Evolutionary conservation across 2,888 invertebrate species (phyloP).

Genomic region (Sturmia bella): DNA sequence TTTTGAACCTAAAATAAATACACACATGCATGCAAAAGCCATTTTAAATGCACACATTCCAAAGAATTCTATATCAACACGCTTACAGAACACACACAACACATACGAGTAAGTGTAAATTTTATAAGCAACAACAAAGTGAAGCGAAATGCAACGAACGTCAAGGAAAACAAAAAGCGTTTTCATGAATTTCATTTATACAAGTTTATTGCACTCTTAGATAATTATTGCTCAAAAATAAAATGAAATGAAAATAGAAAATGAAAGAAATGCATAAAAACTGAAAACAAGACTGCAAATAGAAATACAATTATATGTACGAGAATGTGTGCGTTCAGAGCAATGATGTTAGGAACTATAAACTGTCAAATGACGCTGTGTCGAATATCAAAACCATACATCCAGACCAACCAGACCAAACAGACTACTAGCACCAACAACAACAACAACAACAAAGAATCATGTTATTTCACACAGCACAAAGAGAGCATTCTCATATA

Average conservation of each 20-base stretch:
- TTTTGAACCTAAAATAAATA: background rate
- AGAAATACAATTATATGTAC: constrained; percentile 32
- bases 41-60: too few species aligned
- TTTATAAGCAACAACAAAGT: background rate
- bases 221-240: constrained; percentile 45
- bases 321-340: constrained; percentile 33
- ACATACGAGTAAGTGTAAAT: too few species aligned
- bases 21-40: background rate
- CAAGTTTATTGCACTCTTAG: constrained; percentile 62
- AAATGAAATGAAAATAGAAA: background rate
- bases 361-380: constrained; percentile 15
- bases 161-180: constrained; percentile 7
- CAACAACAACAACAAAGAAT: constrained; percentile 10
- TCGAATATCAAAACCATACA: background rate
- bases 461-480: background rate
- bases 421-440: too few species aligned
- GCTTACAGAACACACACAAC: too few species aligned
- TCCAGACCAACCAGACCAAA: too few species aligned
- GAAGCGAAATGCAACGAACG: background rate
- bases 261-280: background rate
- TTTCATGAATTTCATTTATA: constrained; percentile 61
- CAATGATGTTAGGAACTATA: constrained; percentile 34
- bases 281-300: background rate
- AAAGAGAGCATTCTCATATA: background rate
- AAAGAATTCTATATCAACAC: too few species aligned